Conservation (phyloP, 2,113 vertebrate species). For the Crocuta crocuta region DNA sequence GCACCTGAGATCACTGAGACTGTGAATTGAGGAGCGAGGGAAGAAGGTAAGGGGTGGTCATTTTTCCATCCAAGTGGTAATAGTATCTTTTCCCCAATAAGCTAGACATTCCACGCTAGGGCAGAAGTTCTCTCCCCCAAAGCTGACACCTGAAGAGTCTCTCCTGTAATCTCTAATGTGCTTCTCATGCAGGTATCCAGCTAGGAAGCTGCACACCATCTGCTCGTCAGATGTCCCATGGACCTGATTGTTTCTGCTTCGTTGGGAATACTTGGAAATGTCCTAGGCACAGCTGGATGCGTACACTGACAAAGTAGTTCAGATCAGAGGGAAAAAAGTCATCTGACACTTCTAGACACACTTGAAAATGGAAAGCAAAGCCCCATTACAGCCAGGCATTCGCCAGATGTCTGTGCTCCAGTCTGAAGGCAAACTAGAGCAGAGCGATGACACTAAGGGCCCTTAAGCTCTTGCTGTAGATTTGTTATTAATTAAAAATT, state of each 20-base stretch:
- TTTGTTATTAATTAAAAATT: slow-evolving; percentile 85
- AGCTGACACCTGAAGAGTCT: neutral
- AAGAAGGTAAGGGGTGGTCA: too few relatives aligned
- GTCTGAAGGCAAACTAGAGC: slow-evolving; percentile 73
- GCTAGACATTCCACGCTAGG: neutral
- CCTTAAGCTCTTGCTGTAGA: slow-evolving; percentile 68
- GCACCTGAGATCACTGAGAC: neutral
- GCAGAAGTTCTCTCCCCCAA: rapidly evolving
- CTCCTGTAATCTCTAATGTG: neutral
- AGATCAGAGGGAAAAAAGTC: neutral
- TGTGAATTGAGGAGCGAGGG: neutral
- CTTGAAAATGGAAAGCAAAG: slow-evolving; percentile 55
- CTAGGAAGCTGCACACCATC: rapidly evolving
- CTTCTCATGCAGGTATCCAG: neutral
- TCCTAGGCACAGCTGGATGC: neutral
- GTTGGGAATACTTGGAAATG: neutral
- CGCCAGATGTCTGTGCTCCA: slow-evolving; percentile 60
- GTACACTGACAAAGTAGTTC: neutral
- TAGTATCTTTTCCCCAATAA: neutral
- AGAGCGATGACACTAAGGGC: slow-evolving; percentile 39
- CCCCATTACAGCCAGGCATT: neutral
- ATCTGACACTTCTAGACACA: neutral
- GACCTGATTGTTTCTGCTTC: neutral
- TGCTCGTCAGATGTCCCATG: rapidly evolving
- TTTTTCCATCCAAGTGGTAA: neutral